phyloP scores from a whole-genome alignment of 2,113 vertebrate genomes.

The Sylvilagus bachmani region DNA sequence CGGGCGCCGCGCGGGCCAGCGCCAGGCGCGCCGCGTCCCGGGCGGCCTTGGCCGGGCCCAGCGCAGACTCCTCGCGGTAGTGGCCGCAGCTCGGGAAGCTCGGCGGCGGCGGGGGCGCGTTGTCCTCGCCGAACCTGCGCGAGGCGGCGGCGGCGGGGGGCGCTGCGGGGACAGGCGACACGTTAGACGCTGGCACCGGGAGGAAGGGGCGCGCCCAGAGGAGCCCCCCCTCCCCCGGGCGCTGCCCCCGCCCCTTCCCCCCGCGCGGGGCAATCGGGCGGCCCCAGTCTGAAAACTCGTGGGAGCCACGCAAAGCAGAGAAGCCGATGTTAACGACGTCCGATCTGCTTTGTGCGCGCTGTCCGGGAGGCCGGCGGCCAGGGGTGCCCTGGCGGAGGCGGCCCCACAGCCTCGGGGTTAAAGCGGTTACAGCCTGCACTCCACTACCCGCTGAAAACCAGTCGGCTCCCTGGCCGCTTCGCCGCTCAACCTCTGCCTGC shows the following conservation, averaged over 20 bases:
- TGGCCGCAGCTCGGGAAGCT: conserved; percentile 81
- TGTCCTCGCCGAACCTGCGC: conserved; percentile 75
- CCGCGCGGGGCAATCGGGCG: rapidly evolving
- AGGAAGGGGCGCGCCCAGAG: background rate
- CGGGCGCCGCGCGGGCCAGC: conserved; percentile 60
- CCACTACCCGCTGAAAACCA: no score
- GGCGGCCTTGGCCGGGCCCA: conserved; percentile 52
- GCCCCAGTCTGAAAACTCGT: rapidly evolving
- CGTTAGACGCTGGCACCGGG: background rate
- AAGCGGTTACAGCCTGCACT: no score
- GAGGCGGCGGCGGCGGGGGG: conserved; percentile 42
- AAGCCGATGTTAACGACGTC: no score
- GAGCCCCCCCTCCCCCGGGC: background rate
- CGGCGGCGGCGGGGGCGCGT: conserved; percentile 57
- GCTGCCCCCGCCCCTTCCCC: background rate
- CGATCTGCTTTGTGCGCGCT: no score
- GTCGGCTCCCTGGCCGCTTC: no score
- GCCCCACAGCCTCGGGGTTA: no score
- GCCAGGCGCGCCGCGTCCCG: conserved; percentile 69
- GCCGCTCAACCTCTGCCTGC: no score
- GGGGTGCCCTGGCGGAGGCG: no score
- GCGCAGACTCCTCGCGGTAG: conserved; percentile 74
- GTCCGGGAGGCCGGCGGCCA: no score
- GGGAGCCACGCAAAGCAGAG: background rate
- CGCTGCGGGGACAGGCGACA: conserved; percentile 75